Conservation (phyloP, 2,797 vertebrate genomes). For the Hipposideros larvatus region DNA sequence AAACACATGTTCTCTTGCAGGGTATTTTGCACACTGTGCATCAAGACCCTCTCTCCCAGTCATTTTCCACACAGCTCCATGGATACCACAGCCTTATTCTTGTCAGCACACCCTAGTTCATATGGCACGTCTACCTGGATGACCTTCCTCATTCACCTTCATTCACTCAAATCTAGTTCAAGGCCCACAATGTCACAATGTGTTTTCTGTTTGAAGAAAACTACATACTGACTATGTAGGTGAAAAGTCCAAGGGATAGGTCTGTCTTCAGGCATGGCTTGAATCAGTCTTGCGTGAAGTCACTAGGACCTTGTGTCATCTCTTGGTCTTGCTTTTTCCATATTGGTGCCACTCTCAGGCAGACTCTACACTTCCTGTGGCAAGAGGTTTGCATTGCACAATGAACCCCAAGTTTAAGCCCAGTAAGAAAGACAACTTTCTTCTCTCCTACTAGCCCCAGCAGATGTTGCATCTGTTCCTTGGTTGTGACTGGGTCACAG, state of each 20-base stretch:
- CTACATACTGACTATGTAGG: not conserved
- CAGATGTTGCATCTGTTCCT: not conserved
- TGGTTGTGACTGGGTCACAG: not conserved
- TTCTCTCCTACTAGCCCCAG: not conserved
- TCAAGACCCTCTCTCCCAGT: not conserved
- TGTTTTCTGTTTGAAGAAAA: conserved; percentile 2
- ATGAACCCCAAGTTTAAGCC: not conserved
- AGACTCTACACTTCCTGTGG: not conserved
- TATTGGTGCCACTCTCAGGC: not conserved
- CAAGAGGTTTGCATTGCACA: not conserved
- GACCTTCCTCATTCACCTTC: not conserved
- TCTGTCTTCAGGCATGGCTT: not conserved
- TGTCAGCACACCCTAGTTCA: not conserved
- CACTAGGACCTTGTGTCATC: not conserved
- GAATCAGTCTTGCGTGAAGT: not conserved
- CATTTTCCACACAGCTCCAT: not conserved
- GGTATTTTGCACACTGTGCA: not conserved
- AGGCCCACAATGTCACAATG: not conserved
- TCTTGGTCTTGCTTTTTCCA: not conserved
- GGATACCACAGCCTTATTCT: not conserved
- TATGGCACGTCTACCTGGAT: not conserved
- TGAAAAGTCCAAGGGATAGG: not conserved
- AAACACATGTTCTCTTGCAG: not conserved
- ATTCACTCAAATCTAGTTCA: not conserved
- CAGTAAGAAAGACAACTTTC: not conserved